Evolutionary conservation across 2,797 vertebrate species (phyloP).

Genomic region (Streptopelia turtur): DNA sequence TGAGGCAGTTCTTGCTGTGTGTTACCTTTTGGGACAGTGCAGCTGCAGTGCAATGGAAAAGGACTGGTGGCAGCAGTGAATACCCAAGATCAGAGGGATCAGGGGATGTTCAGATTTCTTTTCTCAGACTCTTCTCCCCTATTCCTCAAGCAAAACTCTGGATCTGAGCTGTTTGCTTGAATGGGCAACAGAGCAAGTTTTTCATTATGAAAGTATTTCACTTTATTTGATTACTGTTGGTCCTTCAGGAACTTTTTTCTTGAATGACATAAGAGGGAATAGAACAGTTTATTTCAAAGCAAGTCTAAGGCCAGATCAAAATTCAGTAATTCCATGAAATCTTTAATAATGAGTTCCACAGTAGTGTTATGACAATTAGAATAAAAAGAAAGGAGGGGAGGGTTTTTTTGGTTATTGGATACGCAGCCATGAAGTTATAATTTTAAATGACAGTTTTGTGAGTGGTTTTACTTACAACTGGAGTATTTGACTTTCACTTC

Average conservation of each 20-base stretch:
- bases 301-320: neutral
- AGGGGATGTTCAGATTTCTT: neutral
- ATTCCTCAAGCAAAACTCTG: neutral
- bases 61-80: neutral
- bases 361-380: neutral
- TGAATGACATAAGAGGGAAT: neutral
- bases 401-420: neutral
- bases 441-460: neutral
- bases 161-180: neutral
- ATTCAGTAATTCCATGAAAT: neutral
- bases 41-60: neutral
- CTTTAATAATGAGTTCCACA: neutral
- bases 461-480: neutral
- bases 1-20: neutral
- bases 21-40: neutral
- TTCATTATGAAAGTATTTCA: neutral
- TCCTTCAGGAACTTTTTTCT: neutral
- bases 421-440: neutral
- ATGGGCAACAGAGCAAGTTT: neutral
- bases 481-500: neutral
- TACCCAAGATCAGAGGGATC: rapidly evolving
- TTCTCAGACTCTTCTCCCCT: neutral
- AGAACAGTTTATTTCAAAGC: neutral
- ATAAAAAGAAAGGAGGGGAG: neutral
- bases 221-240: neutral